Conservation (phyloP, 64 coral and sea anemone genomes). For the Montipora capricornis region DNA sequence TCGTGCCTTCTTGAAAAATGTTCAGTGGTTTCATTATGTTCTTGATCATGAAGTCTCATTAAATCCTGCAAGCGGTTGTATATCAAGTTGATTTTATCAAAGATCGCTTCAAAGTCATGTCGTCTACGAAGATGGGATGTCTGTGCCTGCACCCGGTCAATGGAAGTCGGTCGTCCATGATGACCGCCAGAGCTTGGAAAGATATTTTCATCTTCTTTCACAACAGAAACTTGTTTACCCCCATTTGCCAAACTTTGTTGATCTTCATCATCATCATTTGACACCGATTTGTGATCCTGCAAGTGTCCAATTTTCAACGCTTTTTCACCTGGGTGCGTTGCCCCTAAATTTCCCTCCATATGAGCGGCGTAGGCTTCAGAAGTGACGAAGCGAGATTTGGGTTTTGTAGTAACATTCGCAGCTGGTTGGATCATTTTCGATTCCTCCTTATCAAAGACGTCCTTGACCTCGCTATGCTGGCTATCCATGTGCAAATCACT, state of each 20-base stretch:
- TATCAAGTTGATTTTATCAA: slow-evolving; percentile 17
- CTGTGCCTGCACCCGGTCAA: neutral
- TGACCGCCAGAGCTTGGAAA: neutral
- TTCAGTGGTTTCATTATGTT: neutral
- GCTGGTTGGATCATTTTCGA: neutral
- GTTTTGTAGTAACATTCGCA: neutral
- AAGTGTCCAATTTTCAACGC: neutral
- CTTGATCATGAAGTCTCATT: neutral
- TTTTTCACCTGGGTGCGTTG: neutral
- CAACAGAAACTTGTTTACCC: neutral
- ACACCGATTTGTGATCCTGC: neutral
- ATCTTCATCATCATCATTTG: neutral
- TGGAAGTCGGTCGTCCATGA: neutral
- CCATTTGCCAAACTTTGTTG: neutral
- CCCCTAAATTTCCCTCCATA: neutral
- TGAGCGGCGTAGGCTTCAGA: neutral
- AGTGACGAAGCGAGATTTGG: neutral
- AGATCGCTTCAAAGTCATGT: slow-evolving; percentile 12
- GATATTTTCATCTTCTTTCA: neutral
- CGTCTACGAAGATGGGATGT: neutral
- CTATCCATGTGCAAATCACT: neutral
- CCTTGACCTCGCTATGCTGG: no score
- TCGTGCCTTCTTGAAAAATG: neutral
- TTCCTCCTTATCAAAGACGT: neutral
- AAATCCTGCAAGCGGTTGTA: slow-evolving; percentile 22